Evolutionary conservation across 2,888 invertebrate species (phyloP).

Genomic region (Leucoptera coffeella): DNA sequence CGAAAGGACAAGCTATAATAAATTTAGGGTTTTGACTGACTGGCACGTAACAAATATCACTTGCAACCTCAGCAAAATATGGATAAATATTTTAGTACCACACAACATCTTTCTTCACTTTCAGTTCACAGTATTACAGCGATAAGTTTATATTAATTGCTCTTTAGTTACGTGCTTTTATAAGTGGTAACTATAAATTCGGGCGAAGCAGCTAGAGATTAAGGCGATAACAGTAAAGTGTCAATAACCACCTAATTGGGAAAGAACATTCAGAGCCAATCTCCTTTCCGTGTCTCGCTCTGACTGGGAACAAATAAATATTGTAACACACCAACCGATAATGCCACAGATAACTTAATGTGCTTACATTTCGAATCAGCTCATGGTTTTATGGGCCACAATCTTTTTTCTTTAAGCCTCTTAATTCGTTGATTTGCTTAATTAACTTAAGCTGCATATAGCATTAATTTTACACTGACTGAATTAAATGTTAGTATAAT

Average conservation of each 20-base stretch:
- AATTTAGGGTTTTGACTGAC: no score
- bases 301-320: conserved; percentile 51
- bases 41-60: no score
- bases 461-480: no score
- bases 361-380: conserved; percentile 51
- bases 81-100: no score
- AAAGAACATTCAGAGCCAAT: conserved; percentile 38
- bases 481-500: no score
- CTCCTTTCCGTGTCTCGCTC: conserved; percentile 18
- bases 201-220: conserved; percentile 28
- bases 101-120: no score
- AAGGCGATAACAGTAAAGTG: conserved; percentile 46
- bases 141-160: no score
- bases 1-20: no score
- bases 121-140: no score
- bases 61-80: no score
- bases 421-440: conserved; percentile 1
- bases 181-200: conserved; percentile 23
- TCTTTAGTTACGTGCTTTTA: no score
- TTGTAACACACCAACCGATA: conserved; percentile 45
- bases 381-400: conserved; percentile 45
- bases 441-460: no score
- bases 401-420: conserved; percentile 1
- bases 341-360: conserved; percentile 48
- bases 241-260: conserved; percentile 54